Percentiles rank a stretch among this genome's conserved stretches.
phyloP scores from a whole-genome alignment of 1,140 invertebrate genomes.

The Bombus confusus region DNA sequence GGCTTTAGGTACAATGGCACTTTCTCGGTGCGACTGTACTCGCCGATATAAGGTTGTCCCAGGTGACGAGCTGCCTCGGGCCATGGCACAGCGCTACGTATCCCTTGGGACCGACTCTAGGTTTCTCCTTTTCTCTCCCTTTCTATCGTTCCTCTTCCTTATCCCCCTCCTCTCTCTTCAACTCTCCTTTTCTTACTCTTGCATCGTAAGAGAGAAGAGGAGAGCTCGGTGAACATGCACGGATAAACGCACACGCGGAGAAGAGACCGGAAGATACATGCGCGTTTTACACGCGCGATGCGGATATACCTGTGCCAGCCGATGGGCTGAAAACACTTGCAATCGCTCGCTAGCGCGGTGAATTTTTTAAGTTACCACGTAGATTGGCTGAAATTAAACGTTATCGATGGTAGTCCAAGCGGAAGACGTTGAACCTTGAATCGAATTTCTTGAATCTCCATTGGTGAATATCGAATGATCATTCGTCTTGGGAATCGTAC shows the following conservation, averaged over 20 bases:
- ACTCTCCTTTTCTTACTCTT: slow-evolving; percentile 19
- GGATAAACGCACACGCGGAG: slow-evolving; percentile 18
- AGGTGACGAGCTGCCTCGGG: slow-evolving; percentile 81
- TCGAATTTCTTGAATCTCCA: neutral
- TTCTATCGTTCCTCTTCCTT: neutral
- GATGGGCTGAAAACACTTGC: neutral
- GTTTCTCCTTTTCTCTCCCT: slow-evolving; percentile 56
- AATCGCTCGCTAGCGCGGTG: too few species aligned
- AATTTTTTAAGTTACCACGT: neutral
- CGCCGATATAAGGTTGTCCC: slow-evolving; percentile 79
- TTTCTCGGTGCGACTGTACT: slow-evolving; percentile 79
- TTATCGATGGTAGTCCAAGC: neutral
- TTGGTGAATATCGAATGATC: neutral
- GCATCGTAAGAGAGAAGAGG: neutral
- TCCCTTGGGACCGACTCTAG: slow-evolving; percentile 75
- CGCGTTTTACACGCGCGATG: slow-evolving; percentile 9
- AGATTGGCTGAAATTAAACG: neutral
- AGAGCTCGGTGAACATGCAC: slow-evolving; percentile 12
- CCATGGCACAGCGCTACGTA: slow-evolving; percentile 77
- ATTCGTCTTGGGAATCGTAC: neutral
- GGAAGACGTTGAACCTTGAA: neutral
- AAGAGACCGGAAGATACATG: neutral
- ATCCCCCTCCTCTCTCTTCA: neutral
- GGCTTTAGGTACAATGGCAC: slow-evolving; percentile 67
- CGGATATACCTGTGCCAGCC: slow-evolving; percentile 2